Conservation (phyloP, 2,113 vertebrate species). For the Stegastes partitus region DNA sequence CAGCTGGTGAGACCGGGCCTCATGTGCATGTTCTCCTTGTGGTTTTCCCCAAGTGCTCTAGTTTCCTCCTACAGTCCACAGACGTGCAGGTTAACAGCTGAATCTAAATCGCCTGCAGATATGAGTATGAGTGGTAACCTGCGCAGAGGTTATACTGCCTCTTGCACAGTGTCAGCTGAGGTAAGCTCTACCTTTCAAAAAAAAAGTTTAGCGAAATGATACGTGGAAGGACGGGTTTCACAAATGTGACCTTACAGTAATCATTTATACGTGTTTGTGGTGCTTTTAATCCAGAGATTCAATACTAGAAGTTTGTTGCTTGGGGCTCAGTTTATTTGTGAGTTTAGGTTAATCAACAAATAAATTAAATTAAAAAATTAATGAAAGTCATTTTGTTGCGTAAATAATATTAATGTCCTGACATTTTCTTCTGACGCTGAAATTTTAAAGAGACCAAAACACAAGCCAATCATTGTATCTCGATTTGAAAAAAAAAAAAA, state of each 20-base stretch:
- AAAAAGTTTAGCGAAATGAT: too few relatives aligned
- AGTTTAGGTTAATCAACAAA: too few relatives aligned
- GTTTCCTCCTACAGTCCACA: neutral
- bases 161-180: too few relatives aligned
- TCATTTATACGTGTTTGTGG: neutral
- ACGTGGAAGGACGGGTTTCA: too few relatives aligned
- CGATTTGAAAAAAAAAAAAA: conserved; percentile 27
- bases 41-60: neutral
- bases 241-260: conserved; percentile 4
- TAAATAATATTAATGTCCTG: neutral
- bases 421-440: conserved; percentile 8
- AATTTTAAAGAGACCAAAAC: neutral
- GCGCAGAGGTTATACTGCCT: too few relatives aligned
- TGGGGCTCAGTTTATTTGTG: too few relatives aligned
- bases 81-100: neutral
- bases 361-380: too few relatives aligned
- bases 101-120: too few relatives aligned
- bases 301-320: too few relatives aligned
- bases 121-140: too few relatives aligned
- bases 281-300: neutral
- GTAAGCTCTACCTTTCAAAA: too few relatives aligned
- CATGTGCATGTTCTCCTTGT: neutral
- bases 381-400: neutral
- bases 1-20: neutral
- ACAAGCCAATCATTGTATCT: conserved; percentile 16